A percentile compares a stretch with the other conserved stretches of the same genome.
These are phyloP conservation scores for Leptinotarsa tumamoca DNA, from an alignment of 2,888 invertebrate genomes.

Conservation along the genomic window DNA sequence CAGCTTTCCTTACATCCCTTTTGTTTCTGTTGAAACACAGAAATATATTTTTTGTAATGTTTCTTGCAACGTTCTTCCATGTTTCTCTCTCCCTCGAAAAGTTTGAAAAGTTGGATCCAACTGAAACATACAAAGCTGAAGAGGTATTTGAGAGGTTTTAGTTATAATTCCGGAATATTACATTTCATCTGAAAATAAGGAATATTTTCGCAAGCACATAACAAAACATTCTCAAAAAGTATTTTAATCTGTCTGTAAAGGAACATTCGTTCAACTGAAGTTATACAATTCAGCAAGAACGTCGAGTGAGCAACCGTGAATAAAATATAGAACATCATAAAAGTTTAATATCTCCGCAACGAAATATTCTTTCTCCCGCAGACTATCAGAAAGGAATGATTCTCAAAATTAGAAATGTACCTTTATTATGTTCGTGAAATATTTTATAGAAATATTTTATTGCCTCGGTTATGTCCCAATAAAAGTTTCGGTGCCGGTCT, in stretches of 20 bases:
- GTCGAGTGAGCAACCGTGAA: slow-evolving; percentile 50
- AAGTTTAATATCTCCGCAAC: slow-evolving; percentile 58
- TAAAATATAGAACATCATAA: slow-evolving; percentile 59
- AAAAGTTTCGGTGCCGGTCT: slow-evolving; percentile 60
- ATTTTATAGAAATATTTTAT: slow-evolving; percentile 61
- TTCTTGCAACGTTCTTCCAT: background rate
- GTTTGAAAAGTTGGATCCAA: slow-evolving; percentile 1
- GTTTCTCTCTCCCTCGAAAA: background rate
- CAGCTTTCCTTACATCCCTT: too few species aligned
- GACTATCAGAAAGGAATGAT: slow-evolving; percentile 55
- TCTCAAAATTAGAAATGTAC: slow-evolving; percentile 58
- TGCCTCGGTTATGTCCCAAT: slow-evolving; percentile 59
- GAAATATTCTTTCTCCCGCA: slow-evolving; percentile 47
- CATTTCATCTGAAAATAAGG: slow-evolving; percentile 37
- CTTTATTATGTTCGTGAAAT: slow-evolving; percentile 57
- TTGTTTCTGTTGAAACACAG: background rate
- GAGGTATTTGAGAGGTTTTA: slow-evolving; percentile 37
- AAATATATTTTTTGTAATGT: background rate
- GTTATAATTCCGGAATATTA: slow-evolving; percentile 37
- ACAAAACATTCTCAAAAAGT: slow-evolving; percentile 52
- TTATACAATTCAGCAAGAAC: slow-evolving; percentile 53
- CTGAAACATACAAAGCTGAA: slow-evolving; percentile 6
- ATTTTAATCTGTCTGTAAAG: slow-evolving; percentile 55
- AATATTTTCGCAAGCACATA: slow-evolving; percentile 33
- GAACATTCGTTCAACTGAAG: slow-evolving; percentile 58